Conservation (phyloP, 92 coral and sea anemone genomes). For the Palythoa heliodiscus region DNA sequence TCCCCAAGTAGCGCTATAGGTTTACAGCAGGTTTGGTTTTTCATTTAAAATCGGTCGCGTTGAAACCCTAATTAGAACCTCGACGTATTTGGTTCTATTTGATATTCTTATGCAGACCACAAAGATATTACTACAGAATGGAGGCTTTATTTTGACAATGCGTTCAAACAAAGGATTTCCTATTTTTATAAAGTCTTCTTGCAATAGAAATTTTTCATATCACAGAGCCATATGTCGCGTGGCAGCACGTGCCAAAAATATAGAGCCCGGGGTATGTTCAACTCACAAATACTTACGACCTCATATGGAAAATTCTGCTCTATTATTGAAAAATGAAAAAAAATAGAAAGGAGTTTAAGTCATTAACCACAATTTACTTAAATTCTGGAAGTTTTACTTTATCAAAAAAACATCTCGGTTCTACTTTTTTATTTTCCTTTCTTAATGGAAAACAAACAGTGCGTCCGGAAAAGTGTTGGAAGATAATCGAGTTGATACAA, state of each 20-base stretch:
- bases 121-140: conserved; percentile 27
- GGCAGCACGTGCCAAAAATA: conserved; percentile 71
- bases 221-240: conserved; percentile 52
- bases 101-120: conserved; percentile 33
- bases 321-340: background rate
- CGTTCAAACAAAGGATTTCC: conserved; percentile 52
- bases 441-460: conserved; percentile 68
- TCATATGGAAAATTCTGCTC: background rate
- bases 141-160: conserved; percentile 50
- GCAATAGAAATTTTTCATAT: background rate
- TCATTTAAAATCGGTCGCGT: background rate
- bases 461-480: conserved; percentile 59
- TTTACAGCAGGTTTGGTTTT: background rate
- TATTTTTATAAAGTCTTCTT: conserved; percentile 34
- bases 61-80: conserved; percentile 22
- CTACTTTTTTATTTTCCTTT: conserved; percentile 23
- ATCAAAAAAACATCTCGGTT: conserved; percentile 30
- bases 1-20: conserved; percentile 12
- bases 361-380: conserved; percentile 50
- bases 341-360: conserved; percentile 27
- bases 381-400: conserved; percentile 34
- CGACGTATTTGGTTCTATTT: conserved; percentile 4
- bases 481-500: conserved; percentile 50
- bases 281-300: background rate
- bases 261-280: conserved; percentile 22